Evolutionary conservation across 1,140 invertebrate species (phyloP).

Genomic region (Drosophila cardini): DNA sequence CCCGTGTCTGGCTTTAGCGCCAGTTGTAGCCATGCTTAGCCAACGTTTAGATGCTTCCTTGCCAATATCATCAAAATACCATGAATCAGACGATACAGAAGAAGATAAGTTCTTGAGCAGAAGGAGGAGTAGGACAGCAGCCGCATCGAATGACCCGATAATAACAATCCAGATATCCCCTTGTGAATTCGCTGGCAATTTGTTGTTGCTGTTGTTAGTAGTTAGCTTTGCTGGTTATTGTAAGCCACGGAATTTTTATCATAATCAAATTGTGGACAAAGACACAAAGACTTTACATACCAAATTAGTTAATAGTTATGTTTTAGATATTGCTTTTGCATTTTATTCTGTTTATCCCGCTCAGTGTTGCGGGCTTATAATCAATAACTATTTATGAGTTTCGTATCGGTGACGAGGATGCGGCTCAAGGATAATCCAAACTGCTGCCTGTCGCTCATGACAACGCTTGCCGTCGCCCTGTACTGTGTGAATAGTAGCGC

Average conservation of each 20-base stretch:
- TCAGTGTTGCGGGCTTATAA: slow-evolving; percentile 31
- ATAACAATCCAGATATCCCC: slow-evolving; percentile 27
- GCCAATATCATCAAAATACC: slow-evolving; percentile 26
- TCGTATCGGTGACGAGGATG: slow-evolving; percentile 55
- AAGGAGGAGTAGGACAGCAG: slow-evolving; percentile 21
- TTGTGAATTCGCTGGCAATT: slow-evolving; percentile 57
- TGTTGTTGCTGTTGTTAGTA: slow-evolving; percentile 72
- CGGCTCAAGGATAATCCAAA: slow-evolving; percentile 27
- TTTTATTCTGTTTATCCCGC: slow-evolving; percentile 62
- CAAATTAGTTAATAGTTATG: slow-evolving; percentile 82
- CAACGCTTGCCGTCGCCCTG: slow-evolving; percentile 38
- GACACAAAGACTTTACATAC: slow-evolving; percentile 81
- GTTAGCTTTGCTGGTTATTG: slow-evolving; percentile 50
- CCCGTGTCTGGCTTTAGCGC: slow-evolving; percentile 31
- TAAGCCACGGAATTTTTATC: slow-evolving; percentile 46
- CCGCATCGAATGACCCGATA: slow-evolving; percentile 37
- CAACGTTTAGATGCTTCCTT: slow-evolving; percentile 77
- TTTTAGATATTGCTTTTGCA: slow-evolving; percentile 71
- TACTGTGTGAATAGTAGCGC: slow-evolving; percentile 27
- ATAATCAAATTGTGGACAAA: slow-evolving; percentile 64
- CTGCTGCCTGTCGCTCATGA: slow-evolving; percentile 51
- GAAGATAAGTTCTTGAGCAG: slow-evolving; percentile 19
- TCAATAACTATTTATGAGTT: slow-evolving; percentile 72
- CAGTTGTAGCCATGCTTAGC: slow-evolving; percentile 70
- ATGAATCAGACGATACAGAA: slow-evolving; percentile 21